phyloP scores from a whole-genome alignment of 2,888 invertebrate species.

The Sphecodes monilicornis region DNA sequence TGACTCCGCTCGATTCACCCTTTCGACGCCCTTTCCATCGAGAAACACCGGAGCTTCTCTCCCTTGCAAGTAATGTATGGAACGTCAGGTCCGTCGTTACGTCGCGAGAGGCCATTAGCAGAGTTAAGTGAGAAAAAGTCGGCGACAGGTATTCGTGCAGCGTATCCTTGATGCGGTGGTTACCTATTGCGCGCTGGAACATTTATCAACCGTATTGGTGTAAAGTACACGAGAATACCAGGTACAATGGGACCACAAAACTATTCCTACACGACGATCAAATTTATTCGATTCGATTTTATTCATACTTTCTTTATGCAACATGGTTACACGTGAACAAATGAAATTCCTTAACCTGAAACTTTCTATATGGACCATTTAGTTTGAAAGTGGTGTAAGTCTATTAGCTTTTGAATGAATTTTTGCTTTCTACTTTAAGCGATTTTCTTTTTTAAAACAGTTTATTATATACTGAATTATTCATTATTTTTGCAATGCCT shows the following conservation, averaged over 20 bases:
- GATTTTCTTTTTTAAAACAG: no score
- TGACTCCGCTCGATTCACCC: constrained; percentile 59
- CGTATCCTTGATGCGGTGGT: constrained; percentile 18
- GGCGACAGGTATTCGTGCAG: constrained; percentile 37
- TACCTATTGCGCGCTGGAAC: constrained; percentile 14
- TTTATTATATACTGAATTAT: no score
- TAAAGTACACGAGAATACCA: not conserved
- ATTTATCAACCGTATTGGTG: constrained; percentile 30
- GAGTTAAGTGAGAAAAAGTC: constrained; percentile 68
- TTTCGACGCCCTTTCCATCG: constrained; percentile 55
- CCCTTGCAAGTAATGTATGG: constrained; percentile 68
- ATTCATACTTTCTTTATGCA: no score
- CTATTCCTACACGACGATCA: no score
- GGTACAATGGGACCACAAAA: not conserved
- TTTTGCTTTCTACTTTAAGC: no score
- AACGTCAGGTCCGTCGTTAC: constrained; percentile 76
- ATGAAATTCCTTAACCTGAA: no score
- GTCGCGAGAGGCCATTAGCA: constrained; percentile 73
- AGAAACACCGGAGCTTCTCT: constrained; percentile 28
- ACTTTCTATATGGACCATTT: no score
- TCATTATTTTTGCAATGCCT: no score
- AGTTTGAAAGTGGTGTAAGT: no score
- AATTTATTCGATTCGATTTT: no score
- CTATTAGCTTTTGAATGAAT: no score
- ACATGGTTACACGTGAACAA: no score